Evolutionary conservation across 2,888 invertebrate species (phyloP).

Genomic region (Cheilosia urbana): DNA sequence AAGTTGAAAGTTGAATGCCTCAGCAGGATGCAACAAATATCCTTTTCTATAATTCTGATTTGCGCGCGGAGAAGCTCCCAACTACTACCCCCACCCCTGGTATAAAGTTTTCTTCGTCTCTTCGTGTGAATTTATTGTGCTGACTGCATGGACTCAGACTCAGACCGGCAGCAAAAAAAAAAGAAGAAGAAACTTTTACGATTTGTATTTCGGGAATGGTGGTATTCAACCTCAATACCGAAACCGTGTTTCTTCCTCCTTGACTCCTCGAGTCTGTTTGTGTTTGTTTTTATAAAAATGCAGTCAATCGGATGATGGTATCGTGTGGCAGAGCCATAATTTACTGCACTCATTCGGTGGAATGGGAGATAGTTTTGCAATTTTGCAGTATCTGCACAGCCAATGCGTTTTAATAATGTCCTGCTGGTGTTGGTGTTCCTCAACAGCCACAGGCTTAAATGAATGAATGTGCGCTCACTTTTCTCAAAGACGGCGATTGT

Average conservation of each 20-base stretch:
- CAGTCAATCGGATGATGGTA: slow-evolving; percentile 72
- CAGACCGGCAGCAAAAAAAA: slow-evolving; percentile 29
- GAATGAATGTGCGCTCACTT: slow-evolving; percentile 11
- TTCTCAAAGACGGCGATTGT: slow-evolving; percentile 3
- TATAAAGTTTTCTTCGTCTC: slow-evolving; percentile 27
- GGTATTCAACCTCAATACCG: slow-evolving; percentile 17
- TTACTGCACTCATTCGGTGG: slow-evolving; percentile 52
- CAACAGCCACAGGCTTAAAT: slow-evolving; percentile 64
- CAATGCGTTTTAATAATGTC: slow-evolving; percentile 63
- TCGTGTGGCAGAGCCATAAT: slow-evolving; percentile 70
- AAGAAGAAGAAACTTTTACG: slow-evolving; percentile 52
- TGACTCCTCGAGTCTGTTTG: neutral
- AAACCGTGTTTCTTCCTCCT: slow-evolving; percentile 36
- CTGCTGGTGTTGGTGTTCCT: neutral
- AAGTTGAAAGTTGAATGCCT: slow-evolving; percentile 78
- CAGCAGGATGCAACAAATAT: slow-evolving; percentile 77
- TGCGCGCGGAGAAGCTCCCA: slow-evolving; percentile 47
- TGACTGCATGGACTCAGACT: slow-evolving; percentile 8
- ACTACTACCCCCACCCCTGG: neutral
- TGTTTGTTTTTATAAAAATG: slow-evolving; percentile 50
- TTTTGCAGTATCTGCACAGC: slow-evolving; percentile 41
- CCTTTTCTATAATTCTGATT: slow-evolving; percentile 73
- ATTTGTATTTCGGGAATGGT: slow-evolving; percentile 54
- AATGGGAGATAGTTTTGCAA: slow-evolving; percentile 26
- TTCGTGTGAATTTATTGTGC: slow-evolving; percentile 71